phyloP scores from a whole-genome alignment of 2,888 invertebrate genomes.

The Chydorus sphaericus region DNA sequence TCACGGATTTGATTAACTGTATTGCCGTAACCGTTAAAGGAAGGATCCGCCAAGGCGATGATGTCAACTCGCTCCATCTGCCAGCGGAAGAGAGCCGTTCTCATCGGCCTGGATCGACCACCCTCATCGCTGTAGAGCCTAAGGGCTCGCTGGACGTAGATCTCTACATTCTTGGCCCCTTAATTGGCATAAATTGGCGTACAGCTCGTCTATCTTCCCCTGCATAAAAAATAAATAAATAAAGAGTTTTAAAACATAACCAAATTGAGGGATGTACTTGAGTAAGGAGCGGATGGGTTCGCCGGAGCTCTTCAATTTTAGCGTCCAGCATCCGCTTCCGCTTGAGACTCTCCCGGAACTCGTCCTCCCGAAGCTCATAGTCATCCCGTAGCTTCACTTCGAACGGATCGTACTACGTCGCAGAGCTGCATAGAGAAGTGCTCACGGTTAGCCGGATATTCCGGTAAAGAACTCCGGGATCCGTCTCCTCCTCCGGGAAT shows the following conservation, averaged over 20 bases:
- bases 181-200: conserved; percentile 71
- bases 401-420: conserved; percentile 96
- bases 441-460: conserved; percentile 64
- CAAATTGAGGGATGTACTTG: conserved; percentile 3
- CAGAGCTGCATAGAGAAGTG: conserved; percentile 80
- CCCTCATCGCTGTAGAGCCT: conserved; percentile 54
- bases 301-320: conserved; percentile 65
- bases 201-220: conserved; percentile 52
- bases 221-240: not conserved
- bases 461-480: conserved; percentile 60
- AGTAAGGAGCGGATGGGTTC: conserved; percentile 66
- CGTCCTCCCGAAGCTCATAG: conserved; percentile 86
- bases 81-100: conserved; percentile 74
- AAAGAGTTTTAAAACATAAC: not conserved
- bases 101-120: conserved; percentile 43
- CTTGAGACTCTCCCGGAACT: conserved; percentile 84
- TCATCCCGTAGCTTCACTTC: conserved; percentile 92
- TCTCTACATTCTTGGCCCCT: conserved; percentile 80
- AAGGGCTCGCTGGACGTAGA: conserved; percentile 80
- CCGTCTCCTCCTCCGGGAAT: conserved; percentile 46
- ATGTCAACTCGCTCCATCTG: conserved; percentile 57
- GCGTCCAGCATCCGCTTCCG: conserved; percentile 75
- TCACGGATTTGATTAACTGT: conserved; percentile 56
- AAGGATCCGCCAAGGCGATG: conserved; percentile 68
- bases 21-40: conserved; percentile 64